Conservation (phyloP, 2,888 invertebrate species). For the Oconnorella tubifera region DNA sequence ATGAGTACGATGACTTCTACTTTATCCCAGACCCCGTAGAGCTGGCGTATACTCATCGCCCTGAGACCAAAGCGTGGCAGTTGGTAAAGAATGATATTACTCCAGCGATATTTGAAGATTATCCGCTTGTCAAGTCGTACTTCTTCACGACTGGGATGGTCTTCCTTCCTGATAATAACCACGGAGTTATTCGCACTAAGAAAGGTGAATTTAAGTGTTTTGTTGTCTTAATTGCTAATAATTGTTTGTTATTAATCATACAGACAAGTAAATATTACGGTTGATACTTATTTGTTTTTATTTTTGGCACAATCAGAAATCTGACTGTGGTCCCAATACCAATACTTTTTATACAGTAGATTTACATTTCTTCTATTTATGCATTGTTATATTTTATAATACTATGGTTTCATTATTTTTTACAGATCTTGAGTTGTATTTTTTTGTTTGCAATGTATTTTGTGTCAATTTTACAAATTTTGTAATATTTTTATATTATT, state of each 20-base stretch:
- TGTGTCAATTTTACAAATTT: too few relatives aligned
- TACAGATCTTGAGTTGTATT: too few relatives aligned
- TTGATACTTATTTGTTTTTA: too few relatives aligned
- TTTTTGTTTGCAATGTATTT: too few relatives aligned
- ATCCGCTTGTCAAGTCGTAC: slow-evolving; percentile 56
- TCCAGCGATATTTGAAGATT: slow-evolving; percentile 49
- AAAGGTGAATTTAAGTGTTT: slow-evolving; percentile 42
- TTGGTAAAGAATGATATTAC: slow-evolving; percentile 46
- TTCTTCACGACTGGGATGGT: slow-evolving; percentile 56
- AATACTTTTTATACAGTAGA: too few relatives aligned
- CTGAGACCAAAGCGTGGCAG: slow-evolving; percentile 53
- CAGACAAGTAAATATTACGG: too few relatives aligned
- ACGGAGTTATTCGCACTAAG: slow-evolving; percentile 44
- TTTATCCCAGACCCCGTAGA: slow-evolving; percentile 92
- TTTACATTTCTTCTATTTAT: too few relatives aligned
- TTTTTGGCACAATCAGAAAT: too few relatives aligned
- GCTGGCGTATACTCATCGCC: slow-evolving; percentile 55
- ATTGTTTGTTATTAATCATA: neutral
- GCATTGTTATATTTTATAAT: too few relatives aligned
- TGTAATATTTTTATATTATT: too few relatives aligned
- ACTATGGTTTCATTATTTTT: too few relatives aligned
- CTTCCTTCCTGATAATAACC: slow-evolving; percentile 41
- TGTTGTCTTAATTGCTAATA: neutral
- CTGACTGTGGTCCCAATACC: too few relatives aligned
- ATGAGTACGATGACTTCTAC: slow-evolving; percentile 99